Percentiles rank a stretch among this genome's conserved stretches.
Conservation (phyloP, 2,113 vertebrate genomes). For the Vicugna pacos region DNA sequence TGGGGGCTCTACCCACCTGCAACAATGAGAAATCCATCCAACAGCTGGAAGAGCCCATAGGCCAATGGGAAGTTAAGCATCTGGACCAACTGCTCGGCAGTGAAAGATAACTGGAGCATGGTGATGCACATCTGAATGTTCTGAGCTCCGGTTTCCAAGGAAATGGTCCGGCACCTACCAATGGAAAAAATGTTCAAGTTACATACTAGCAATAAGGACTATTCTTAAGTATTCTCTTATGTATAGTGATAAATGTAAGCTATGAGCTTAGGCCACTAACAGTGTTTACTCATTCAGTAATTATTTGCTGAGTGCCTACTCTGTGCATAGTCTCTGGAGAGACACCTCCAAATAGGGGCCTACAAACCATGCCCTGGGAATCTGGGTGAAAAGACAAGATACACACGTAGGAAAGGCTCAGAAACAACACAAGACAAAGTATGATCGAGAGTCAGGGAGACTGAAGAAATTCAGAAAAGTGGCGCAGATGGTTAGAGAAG, state of each 20-base stretch:
- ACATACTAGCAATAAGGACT: background rate
- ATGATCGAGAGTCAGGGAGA: background rate
- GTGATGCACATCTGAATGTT: conserved; percentile 86
- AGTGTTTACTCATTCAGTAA: background rate
- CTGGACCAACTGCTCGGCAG: conserved; percentile 69
- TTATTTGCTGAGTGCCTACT: background rate
- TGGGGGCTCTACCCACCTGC: conserved; percentile 70
- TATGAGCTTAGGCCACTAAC: background rate
- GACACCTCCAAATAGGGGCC: no score
- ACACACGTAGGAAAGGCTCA: background rate
- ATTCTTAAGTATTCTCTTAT: background rate
- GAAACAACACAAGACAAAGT: background rate
- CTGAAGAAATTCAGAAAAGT: background rate
- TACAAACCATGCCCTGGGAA: background rate
- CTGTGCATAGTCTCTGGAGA: background rate
- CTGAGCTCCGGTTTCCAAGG: conserved; percentile 87
- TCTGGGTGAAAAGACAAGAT: background rate
- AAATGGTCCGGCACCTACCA: conserved; percentile 86
- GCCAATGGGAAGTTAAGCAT: conserved; percentile 84
- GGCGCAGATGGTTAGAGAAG: background rate
- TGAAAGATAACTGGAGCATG: conserved; percentile 84
- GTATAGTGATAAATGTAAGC: background rate
- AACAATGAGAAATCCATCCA: conserved; percentile 82
- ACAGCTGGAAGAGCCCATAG: conserved; percentile 83
- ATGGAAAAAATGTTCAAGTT: background rate